phyloP scores from a whole-genome alignment of 2,113 vertebrate species.

The Brachyhypopomus gauderio region DNA sequence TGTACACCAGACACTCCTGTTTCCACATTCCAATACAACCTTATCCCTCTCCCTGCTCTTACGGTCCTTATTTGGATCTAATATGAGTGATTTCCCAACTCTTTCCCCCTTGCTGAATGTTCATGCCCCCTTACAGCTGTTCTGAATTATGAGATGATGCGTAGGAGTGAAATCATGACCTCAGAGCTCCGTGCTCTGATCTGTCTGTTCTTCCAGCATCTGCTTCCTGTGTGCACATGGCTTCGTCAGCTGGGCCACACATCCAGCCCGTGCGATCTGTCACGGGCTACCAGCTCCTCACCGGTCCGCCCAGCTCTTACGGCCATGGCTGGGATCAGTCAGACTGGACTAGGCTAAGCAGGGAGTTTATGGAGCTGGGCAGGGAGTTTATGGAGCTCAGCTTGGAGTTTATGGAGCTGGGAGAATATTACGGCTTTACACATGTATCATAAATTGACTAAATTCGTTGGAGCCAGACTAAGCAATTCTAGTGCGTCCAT shows the following conservation, averaged over 20 bases:
- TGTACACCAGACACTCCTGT: not conserved
- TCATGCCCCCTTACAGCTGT: conserved; percentile 21
- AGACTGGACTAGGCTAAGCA: conserved; percentile 9
- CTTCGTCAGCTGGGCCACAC: not conserved
- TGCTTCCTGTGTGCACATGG: conserved; percentile 12
- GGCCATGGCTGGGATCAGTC: conserved; percentile 18
- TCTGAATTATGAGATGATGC: conserved; percentile 23
- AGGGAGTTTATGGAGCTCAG: not conserved
- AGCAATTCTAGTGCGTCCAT: too few relatives aligned
- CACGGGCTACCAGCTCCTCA: not conserved
- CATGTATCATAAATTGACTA: not conserved
- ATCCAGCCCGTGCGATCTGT: conserved; percentile 10
- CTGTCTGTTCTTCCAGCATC: conserved; percentile 3
- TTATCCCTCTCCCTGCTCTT: not conserved
- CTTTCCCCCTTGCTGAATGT: not conserved
- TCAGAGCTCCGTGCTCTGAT: not conserved
- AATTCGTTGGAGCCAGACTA: too few relatives aligned
- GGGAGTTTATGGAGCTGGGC: not conserved
- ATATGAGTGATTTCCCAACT: not conserved
- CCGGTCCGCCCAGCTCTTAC: not conserved
- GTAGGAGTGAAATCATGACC: conserved; percentile 8
- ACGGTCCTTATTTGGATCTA: not conserved
- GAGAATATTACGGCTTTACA: not conserved
- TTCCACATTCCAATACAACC: not conserved
- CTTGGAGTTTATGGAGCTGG: not conserved